phyloP scores from a whole-genome alignment of 2,888 invertebrate genomes.

The Allophyes oxyacanthae region DNA sequence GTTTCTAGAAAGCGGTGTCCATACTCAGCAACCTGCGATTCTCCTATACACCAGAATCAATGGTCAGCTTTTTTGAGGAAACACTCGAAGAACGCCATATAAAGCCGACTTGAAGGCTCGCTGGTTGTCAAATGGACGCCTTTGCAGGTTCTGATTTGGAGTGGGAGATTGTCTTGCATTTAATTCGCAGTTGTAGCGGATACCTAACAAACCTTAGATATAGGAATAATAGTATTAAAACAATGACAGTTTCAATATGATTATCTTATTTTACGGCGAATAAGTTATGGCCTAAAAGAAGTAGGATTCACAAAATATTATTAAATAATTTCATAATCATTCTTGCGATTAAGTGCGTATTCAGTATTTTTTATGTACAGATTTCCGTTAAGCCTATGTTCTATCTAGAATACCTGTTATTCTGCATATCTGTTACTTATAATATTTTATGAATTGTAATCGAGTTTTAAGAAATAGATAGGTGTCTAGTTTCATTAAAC shows the following conservation, averaged over 20 bases:
- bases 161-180: constrained; percentile 81
- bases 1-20: constrained; percentile 62
- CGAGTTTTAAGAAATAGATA: constrained; percentile 57
- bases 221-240: constrained; percentile 66
- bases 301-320: constrained; percentile 5
- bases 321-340: no score
- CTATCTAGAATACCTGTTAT: constrained; percentile 69
- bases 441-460: constrained; percentile 57
- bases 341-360: no score
- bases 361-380: constrained; percentile 10
- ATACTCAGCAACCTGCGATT: constrained; percentile 58
- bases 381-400: constrained; percentile 16
- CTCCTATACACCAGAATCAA: constrained; percentile 41
- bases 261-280: constrained; percentile 49
- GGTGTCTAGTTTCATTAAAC: constrained; percentile 62
- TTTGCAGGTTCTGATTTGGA: constrained; percentile 65
- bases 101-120: constrained; percentile 47
- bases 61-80: constrained; percentile 17
- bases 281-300: constrained; percentile 69
- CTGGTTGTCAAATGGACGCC: constrained; percentile 64
- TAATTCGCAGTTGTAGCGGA: constrained; percentile 83
- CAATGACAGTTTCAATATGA: constrained; percentile 52
- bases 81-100: constrained; percentile 3
- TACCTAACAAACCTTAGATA: constrained; percentile 71
- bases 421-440: constrained; percentile 69